Evolutionary conservation across 2,113 vertebrate genomes (phyloP).

Genomic region (Electrona antarctica): DNA sequence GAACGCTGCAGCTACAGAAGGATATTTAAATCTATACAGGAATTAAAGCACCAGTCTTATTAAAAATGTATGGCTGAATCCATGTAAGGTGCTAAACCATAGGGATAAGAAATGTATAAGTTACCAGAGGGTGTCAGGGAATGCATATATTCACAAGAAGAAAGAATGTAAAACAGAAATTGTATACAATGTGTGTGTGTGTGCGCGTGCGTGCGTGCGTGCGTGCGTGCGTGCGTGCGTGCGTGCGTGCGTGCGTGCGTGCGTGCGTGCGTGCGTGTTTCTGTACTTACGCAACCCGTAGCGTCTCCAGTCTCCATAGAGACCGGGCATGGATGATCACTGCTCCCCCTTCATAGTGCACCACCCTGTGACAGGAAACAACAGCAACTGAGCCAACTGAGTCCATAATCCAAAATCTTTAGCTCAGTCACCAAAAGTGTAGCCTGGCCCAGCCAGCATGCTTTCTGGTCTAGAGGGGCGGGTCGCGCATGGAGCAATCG

Average conservation of each 20-base stretch:
- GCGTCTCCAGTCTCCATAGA: conserved; percentile 94
- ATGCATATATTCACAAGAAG: too few species aligned
- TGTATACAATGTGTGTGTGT: not conserved
- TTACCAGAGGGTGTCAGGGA: too few species aligned
- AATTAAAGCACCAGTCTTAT: not conserved
- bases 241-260: not conserved
- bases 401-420: not conserved
- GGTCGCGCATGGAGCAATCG: too few species aligned
- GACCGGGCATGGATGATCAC: conserved; percentile 94
- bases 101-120: too few species aligned
- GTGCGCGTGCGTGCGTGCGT: not conserved
- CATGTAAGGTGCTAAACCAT: too few species aligned
- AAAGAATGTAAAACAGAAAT: too few species aligned
- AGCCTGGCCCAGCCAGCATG: too few species aligned
- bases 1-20: conserved; percentile 25
- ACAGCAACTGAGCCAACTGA: not conserved
- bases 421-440: not conserved
- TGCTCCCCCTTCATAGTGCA: conserved; percentile 94
- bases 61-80: not conserved
- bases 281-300: conserved; percentile 93
- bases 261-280: not conserved
- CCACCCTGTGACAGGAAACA: conserved; percentile 80
- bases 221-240: not conserved
- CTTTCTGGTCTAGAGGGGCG: too few species aligned
- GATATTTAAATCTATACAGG: conserved; percentile 35